phyloP scores from a whole-genome alignment of 2,888 invertebrate genomes.

The Leptogaster cylindrica region DNA sequence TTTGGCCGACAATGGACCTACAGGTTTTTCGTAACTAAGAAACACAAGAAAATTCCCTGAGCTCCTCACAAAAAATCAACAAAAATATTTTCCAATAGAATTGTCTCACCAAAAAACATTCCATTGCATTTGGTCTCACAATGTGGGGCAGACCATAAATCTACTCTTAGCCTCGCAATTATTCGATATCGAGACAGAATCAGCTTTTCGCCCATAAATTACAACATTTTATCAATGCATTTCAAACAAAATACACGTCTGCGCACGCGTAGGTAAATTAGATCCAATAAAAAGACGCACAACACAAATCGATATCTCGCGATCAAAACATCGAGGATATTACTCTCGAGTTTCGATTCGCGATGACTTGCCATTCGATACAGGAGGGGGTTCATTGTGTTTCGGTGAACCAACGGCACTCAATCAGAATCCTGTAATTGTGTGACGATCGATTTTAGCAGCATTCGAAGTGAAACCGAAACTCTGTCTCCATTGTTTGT shows the following conservation, averaged over 20 bases:
- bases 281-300: conserved; percentile 26
- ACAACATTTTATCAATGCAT: not conserved
- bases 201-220: conserved; percentile 34
- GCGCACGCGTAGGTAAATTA: conserved; percentile 37
- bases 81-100: conserved; percentile 13
- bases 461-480: conserved; percentile 15
- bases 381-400: no score
- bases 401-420: no score
- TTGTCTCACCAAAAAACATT: conserved; percentile 20
- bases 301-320: not conserved
- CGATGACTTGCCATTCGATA: no score
- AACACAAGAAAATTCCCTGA: conserved; percentile 1
- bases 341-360: no score
- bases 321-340: no score
- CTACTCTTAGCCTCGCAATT: conserved; percentile 23
- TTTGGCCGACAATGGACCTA: not conserved
- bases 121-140: no score
- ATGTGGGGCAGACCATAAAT: conserved; percentile 31
- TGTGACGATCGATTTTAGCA: not conserved
- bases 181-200: conserved; percentile 32
- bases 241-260: conserved; percentile 11
- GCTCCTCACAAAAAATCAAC: conserved; percentile 2
- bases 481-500: conserved; percentile 31
- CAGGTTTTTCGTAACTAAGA: conserved; percentile 8
- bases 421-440: no score